These are phyloP conservation scores for Myripristis jacobus DNA, from an alignment of 2,797 vertebrate species.

Conservation along the genomic window DNA sequence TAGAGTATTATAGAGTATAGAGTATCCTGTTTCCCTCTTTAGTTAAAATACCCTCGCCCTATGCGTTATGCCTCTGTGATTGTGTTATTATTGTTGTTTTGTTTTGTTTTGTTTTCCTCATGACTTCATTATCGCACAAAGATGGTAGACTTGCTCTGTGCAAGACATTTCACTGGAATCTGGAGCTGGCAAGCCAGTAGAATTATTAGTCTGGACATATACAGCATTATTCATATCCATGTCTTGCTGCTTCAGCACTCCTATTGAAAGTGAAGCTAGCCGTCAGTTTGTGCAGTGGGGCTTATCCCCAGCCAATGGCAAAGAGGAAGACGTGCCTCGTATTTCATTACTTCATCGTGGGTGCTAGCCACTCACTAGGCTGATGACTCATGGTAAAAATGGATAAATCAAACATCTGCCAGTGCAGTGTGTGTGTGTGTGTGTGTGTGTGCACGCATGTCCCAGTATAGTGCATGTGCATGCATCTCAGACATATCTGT, in stretches of 20 bases:
- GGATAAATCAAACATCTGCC: constrained; percentile 43
- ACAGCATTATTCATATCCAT: constrained; percentile 63
- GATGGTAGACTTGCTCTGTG: constrained; percentile 25
- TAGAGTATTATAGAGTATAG: constrained; percentile 4
- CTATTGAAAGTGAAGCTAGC: constrained; percentile 54
- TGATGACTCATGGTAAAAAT: constrained; percentile 63
- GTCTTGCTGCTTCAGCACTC: constrained; percentile 61
- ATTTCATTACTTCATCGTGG: constrained; percentile 52
- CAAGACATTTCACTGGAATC: constrained; percentile 43
- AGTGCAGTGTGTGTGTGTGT: background rate
- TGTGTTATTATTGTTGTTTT: too few species aligned
- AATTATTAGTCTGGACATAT: constrained; percentile 45
- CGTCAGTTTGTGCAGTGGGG: background rate
- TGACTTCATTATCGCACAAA: constrained; percentile 20
- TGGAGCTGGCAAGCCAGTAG: constrained; percentile 23
- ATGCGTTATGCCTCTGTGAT: too few species aligned
- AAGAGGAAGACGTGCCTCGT: constrained; percentile 48
- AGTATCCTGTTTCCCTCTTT: background rate
- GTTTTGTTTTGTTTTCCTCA: constrained; percentile 1
- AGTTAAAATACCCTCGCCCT: background rate
- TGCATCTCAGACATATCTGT: background rate
- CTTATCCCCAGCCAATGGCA: constrained; percentile 5
- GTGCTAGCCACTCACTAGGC: constrained; percentile 41
- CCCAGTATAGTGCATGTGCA: background rate
- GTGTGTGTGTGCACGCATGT: background rate